phyloP scores from a whole-genome alignment of 2,113 vertebrate species.

The Motacilla alba region DNA sequence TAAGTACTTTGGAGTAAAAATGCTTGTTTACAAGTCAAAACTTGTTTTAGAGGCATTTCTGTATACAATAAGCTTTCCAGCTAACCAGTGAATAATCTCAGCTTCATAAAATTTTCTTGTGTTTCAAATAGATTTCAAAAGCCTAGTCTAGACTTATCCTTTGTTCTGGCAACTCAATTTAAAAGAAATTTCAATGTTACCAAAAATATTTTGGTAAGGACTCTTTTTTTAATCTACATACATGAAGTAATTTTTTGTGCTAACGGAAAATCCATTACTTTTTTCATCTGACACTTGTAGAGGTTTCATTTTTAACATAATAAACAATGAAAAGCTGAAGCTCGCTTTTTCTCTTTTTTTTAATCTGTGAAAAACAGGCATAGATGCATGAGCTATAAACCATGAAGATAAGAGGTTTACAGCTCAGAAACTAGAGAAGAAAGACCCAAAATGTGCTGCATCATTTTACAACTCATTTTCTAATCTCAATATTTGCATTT shows the following conservation, averaged over 20 bases:
- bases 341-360: neutral
- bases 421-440: neutral
- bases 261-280: neutral
- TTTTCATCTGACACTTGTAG: neutral
- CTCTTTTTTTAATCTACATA: neutral
- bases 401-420: neutral
- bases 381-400: neutral
- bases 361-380: neutral
- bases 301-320: slow-evolving; percentile 1
- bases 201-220: neutral
- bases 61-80: neutral
- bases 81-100: neutral
- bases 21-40: neutral
- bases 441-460: neutral
- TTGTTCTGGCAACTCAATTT: neutral
- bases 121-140: neutral
- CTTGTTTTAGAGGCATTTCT: neutral
- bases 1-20: neutral
- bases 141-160: neutral
- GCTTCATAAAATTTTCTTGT: neutral
- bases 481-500: neutral
- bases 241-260: neutral
- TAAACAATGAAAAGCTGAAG: neutral
- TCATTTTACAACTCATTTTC: neutral
- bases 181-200: neutral